phyloP scores from a whole-genome alignment of 1,140 invertebrate species.

The Drosophila pandora region DNA sequence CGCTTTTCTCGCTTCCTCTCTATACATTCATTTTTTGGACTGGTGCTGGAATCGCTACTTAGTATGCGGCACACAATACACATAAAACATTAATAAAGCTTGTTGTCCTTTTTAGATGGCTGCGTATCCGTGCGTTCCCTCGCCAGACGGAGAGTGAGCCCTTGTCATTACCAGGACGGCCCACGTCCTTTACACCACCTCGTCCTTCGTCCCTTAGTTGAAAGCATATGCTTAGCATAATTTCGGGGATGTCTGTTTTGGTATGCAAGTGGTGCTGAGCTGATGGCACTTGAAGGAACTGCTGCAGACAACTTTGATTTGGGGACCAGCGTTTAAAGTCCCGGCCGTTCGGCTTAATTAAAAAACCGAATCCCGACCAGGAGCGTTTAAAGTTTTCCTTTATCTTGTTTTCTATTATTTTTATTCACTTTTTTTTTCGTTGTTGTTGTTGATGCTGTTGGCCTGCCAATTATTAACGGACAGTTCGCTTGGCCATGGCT shows the following conservation, averaged over 20 bases:
- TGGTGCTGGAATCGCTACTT: slow-evolving; percentile 34
- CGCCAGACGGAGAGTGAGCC: slow-evolving; percentile 35
- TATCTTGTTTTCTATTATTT: slow-evolving; percentile 27
- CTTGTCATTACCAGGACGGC: slow-evolving; percentile 76
- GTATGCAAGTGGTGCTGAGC: slow-evolving; percentile 54
- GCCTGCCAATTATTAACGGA: slow-evolving; percentile 59
- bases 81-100: slow-evolving; percentile 82
- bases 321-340: slow-evolving; percentile 46
- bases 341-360: slow-evolving; percentile 57
- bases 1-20: slow-evolving; percentile 1
- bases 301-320: slow-evolving; percentile 70
- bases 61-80: slow-evolving; percentile 79
- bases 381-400: slow-evolving; percentile 33
- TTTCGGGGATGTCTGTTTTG: slow-evolving; percentile 53
- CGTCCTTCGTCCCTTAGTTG: slow-evolving; percentile 7
- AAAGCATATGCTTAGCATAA: slow-evolving; percentile 79
- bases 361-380: slow-evolving; percentile 36
- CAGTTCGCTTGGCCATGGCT: slow-evolving; percentile 58
- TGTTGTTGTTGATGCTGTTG: background rate
- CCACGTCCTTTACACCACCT: slow-evolving; percentile 12
- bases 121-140: slow-evolving; percentile 48
- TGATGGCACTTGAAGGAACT: slow-evolving; percentile 47
- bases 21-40: background rate
- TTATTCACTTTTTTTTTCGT: slow-evolving; percentile 31
- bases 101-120: slow-evolving; percentile 77